Evolutionary conservation across 2,113 vertebrate genomes (phyloP), one percentile per base, ranked within the genome.

Genomic region (Falcunculus frontatus): DNA sequence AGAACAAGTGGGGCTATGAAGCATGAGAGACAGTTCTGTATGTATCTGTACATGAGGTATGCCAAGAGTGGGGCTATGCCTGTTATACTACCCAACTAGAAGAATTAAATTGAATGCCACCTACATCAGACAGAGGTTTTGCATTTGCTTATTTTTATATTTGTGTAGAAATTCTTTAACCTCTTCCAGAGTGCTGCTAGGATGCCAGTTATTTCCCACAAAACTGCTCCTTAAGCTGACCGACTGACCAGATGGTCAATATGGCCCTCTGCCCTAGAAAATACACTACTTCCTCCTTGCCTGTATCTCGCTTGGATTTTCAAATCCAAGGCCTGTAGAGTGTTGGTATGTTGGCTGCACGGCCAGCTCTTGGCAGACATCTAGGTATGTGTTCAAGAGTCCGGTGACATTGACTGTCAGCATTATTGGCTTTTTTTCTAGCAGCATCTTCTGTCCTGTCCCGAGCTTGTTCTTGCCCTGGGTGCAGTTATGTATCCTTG

Each of bases 401-500:
- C 8, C 14, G 33, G 21, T 2, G 14, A 72, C 14, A 13, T 2
- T 50, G 47, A 42, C 7, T 52, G 29, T 18, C 37, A 84, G 37
- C 0, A 4, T 46, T 33, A 20, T 16, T 83, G 32, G 21, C 49
- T 23, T n/a, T 72, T 84, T 49, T 53, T 8, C 35, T 39, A 35
- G 35, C 50, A 32, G 11, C 11, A 30, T 25, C 26, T 88, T 64
- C 39, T 27, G 22, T 65, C 41, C 55, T 50, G 33, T 19, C 9
- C 46, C 0, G 4, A 55, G 39, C 35, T 14, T 47, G 22, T 39
- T 85, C 19, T 19, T 74, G 16, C 30, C 32, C 41, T 52, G 30
- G 4, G 3, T 39, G 30, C 0, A 0, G 6, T 16, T 70, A 4
- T 16, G 26, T 11, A 6, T 27, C 17, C 32, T 62, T 15, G 26